Conservation (phyloP, 2,113 vertebrate genomes). For the Hyperopisus bebe region DNA sequence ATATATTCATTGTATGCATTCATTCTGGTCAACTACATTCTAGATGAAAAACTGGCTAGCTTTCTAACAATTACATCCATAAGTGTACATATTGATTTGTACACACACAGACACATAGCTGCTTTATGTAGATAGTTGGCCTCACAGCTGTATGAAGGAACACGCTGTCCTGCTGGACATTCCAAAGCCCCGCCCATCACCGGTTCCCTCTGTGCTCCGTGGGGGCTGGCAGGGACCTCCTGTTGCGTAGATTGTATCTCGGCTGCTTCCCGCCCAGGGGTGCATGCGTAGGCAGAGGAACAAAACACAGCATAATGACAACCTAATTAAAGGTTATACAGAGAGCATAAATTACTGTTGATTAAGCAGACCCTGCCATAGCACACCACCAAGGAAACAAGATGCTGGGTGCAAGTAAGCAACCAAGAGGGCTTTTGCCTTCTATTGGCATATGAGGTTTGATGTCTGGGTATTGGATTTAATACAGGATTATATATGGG, state of each 20-base stretch:
- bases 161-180: background rate
- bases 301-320: background rate
- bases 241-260: conserved; percentile 56
- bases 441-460: background rate
- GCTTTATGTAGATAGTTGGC: background rate
- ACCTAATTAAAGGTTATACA: background rate
- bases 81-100: background rate
- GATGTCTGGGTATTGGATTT: background rate
- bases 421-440: background rate
- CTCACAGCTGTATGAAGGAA: background rate
- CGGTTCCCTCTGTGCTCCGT: background rate
- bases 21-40: background rate
- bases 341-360: background rate
- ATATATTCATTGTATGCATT: background rate
- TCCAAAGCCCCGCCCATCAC: background rate
- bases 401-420: background rate
- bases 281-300: background rate
- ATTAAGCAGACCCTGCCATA: background rate
- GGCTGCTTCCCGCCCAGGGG: conserved; percentile 31
- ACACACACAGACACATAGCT: background rate
- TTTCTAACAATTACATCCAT: background rate
- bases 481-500: background rate
- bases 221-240: conserved; percentile 35
- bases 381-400: background rate
- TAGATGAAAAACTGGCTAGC: background rate